phyloP scores from a whole-genome alignment of 2,113 vertebrate genomes.

The Falco punctatus region DNA sequence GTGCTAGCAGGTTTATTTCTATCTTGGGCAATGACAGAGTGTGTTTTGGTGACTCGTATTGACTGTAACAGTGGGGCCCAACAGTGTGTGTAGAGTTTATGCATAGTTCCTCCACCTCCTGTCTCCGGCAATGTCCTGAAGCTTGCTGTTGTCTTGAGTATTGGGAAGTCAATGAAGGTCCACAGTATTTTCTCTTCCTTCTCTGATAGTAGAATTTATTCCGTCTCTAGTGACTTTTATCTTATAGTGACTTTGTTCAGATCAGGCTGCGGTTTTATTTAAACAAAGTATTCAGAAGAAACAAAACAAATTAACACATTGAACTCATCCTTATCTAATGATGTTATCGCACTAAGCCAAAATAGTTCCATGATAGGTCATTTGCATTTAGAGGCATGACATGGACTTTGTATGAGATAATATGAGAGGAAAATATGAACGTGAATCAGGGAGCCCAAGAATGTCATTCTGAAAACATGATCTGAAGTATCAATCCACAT shows the following conservation, averaged over 20 bases:
- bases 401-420: neutral
- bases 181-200: neutral
- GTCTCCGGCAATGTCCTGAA: neutral
- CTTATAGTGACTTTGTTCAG: neutral
- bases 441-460: neutral
- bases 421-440: neutral
- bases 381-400: neutral
- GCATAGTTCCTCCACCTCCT: neutral
- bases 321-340: neutral
- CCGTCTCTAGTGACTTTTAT: neutral
- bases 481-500: neutral
- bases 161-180: neutral
- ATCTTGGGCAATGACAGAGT: neutral
- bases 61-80: neutral
- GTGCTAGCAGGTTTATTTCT: neutral
- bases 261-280: neutral
- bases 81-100: neutral
- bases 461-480: neutral
- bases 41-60: neutral
- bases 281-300: neutral
- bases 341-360: neutral
- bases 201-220: neutral
- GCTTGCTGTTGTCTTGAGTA: neutral
- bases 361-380: neutral
- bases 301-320: neutral